phyloP scores from a whole-genome alignment of 35 echinoderm and acorn worm species.

The Hemicentrotus pulcherrimus region DNA sequence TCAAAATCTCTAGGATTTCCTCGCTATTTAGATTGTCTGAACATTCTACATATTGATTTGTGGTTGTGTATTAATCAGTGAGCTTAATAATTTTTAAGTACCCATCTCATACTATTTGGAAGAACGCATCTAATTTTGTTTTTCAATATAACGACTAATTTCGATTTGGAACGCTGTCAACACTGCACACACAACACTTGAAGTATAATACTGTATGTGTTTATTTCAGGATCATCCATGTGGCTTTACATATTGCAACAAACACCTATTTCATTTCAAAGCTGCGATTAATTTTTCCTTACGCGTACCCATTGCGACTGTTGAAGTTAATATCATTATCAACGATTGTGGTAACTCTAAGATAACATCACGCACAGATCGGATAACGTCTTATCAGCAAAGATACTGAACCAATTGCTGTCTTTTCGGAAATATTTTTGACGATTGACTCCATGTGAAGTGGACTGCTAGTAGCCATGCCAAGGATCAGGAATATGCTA shows the following conservation, averaged over 20 bases:
- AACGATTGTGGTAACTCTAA: neutral
- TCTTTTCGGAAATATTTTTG: neutral
- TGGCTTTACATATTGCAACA: neutral
- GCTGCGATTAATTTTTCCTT: no score
- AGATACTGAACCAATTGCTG: neutral
- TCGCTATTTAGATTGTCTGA: neutral
- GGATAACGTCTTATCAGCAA: neutral
- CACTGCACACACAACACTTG: neutral
- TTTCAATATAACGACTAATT: neutral
- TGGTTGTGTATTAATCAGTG: no score
- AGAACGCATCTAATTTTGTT: neutral
- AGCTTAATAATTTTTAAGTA: neutral
- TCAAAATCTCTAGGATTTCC: neutral
- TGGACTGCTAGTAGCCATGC: neutral
- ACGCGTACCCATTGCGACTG: no score
- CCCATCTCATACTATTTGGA: neutral
- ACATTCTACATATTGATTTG: neutral
- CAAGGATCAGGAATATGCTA: neutral
- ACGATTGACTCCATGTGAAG: neutral
- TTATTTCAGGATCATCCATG: neutral
- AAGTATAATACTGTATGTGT: neutral
- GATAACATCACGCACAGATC: neutral
- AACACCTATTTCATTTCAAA: no score
- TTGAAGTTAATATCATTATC: no score
- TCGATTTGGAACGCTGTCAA: neutral